Evolutionary conservation across 2,888 invertebrate species (phyloP), one percentile per base, ranked within the genome.

Genomic region (Mechanitis mazaeus): DNA sequence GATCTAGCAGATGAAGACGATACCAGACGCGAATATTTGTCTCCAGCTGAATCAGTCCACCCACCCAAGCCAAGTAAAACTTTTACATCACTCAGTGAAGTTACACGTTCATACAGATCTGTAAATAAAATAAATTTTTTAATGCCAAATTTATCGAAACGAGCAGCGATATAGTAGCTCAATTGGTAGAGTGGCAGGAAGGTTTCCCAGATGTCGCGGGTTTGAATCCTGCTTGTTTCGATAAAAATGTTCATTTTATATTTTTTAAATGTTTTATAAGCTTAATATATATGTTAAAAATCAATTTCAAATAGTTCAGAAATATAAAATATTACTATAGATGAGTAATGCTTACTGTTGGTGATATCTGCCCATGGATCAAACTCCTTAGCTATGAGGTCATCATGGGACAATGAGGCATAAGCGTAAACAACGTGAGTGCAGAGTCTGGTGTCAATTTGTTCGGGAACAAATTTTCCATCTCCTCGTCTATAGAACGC

Each of bases 391-490:
- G 96, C 92, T 1, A 93, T 84, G 31, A 97, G 90, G 11, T 93
- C 94, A 68, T 95, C 94, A 0, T 96, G 94, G 73, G 97, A 95
- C 59, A 98, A 87, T 35, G 95, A 95, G 1, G 96, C 96, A 76
- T 97, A 98, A 0, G 97, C 97, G 74, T 97, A 98, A 20, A 98
- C 93, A 0, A 98, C 85, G 72, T 97, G 96, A 0, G 97, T 97
- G 77, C 98, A 98, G 0, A 97, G 91, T 59, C 92, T 89, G 0
- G 94, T 91, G 73, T 97, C 95, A 1, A 97, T 87, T 70, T 96
- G 93, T 82, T 97, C 97, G 0, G 97, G 97, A 0, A 95, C 94
- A 78, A 95, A 97, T 81, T 95, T 94, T 3, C 95, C 96, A 61
- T 95, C 95, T 0, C 92, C 93, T 70, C 95, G 94, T 61, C 97